Percentiles rank a stretch among this genome's conserved stretches.
Conservation (phyloP, 2,888 invertebrate genomes). For the Drosophila cracens region DNA sequence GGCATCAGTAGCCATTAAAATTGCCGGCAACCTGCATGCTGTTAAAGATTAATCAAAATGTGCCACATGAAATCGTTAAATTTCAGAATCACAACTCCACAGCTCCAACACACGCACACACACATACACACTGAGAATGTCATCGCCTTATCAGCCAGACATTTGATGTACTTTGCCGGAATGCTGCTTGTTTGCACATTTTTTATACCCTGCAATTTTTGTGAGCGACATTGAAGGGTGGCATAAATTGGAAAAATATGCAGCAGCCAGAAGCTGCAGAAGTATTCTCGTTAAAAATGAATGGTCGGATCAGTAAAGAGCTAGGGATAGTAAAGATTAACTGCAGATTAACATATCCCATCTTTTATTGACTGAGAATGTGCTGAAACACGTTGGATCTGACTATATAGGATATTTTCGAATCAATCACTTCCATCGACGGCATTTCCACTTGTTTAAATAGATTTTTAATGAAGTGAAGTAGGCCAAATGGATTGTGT, state of each 20-base stretch:
- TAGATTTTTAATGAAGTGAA: conserved; percentile 79
- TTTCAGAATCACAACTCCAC: conserved; percentile 23
- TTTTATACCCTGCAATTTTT: conserved; percentile 27
- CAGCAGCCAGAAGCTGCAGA: not conserved
- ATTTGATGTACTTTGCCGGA: conserved; percentile 27
- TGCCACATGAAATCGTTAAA: conserved; percentile 57
- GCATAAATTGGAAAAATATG: not conserved
- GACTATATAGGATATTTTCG: conserved; percentile 8
- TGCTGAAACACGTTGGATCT: not conserved
- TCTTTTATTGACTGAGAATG: not conserved
- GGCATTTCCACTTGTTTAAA: conserved; percentile 46
- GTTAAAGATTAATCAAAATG: conserved; percentile 66
- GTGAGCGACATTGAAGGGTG: not conserved
- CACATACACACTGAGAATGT: not conserved
- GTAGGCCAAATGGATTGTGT: conserved; percentile 72
- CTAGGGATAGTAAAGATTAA: not conserved
- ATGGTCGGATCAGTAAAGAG: not conserved
- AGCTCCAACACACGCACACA: not conserved
- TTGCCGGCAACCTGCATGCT: conserved; percentile 34
- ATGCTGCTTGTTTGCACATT: conserved; percentile 35
- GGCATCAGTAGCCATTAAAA: conserved; percentile 44
- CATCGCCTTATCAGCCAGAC: conserved; percentile 47
- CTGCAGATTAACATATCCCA: not conserved
- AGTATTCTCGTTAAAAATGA: not conserved
- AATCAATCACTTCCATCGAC: not conserved